Evolutionary conservation across 2,888 invertebrate genomes (phyloP).

Genomic region (Cetonia aurata): DNA sequence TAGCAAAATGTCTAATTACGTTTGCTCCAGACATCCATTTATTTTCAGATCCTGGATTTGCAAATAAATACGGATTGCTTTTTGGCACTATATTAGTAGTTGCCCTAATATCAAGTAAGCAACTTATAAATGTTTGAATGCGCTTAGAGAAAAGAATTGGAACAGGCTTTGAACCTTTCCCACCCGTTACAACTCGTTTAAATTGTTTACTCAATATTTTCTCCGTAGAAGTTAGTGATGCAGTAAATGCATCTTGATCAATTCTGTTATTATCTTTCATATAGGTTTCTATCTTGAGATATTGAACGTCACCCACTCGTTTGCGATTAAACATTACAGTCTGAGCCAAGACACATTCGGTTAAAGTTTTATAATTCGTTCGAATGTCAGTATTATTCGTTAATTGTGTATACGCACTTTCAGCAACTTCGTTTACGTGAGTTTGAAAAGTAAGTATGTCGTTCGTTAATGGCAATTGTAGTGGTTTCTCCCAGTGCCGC

Average conservation of each 20-base stretch:
- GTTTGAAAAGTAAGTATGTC: too few species aligned
- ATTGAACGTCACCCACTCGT: conserved; percentile 41
- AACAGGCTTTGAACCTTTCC: conserved; percentile 46
- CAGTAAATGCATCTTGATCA: neutral
- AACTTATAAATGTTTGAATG: conserved; percentile 21
- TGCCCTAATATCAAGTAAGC: too few species aligned
- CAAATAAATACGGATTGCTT: conserved; percentile 39
- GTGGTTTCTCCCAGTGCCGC: conserved; percentile 43
- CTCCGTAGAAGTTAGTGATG: conserved; percentile 45
- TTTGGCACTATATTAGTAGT: neutral
- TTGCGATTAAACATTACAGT: conserved; percentile 49
- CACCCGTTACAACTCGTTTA: conserved; percentile 44
- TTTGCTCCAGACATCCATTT: conserved; percentile 43
- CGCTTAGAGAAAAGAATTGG: conserved; percentile 46
- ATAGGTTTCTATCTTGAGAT: conserved; percentile 45
- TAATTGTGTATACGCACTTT: too few species aligned
- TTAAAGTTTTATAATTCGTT: conserved; percentile 36
- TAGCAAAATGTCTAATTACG: conserved; percentile 37
- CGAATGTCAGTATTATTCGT: too few species aligned
- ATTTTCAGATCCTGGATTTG: conserved; percentile 45
- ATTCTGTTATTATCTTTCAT: conserved; percentile 17
- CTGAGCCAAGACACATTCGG: conserved; percentile 46
- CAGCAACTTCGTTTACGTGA: conserved; percentile 26
- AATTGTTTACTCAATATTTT: conserved; percentile 46
- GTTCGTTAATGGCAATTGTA: conserved; percentile 34